A percentile compares a stretch with the other conserved stretches of the same genome.
Conservation (phyloP, 2,888 invertebrate species). For the Parascotia fuliginaria region DNA sequence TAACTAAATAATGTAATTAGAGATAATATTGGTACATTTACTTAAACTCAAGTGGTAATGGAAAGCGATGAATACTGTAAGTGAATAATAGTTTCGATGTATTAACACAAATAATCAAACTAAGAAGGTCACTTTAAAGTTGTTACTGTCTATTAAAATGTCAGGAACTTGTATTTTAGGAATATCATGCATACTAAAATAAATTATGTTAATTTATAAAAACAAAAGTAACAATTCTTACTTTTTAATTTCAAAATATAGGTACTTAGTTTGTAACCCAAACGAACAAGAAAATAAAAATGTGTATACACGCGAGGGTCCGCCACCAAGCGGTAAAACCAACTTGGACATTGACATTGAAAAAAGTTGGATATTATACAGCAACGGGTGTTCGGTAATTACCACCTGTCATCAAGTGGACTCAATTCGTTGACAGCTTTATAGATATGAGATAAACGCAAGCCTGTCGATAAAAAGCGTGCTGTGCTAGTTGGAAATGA, state of each 20-base stretch:
- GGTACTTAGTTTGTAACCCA: conserved; percentile 13
- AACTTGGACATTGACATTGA: conserved; percentile 63
- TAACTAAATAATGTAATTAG: conserved; percentile 40
- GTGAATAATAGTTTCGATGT: conserved; percentile 35
- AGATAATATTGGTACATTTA: conserved; percentile 38
- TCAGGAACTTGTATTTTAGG: too few species aligned
- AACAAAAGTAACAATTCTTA: conserved; percentile 12
- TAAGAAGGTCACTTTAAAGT: too few species aligned
- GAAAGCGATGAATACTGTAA: conserved; percentile 42
- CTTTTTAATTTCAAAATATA: conserved; percentile 15
- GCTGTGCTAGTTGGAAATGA: background rate
- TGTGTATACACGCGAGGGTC: conserved; percentile 28
- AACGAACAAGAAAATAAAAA: conserved; percentile 27
- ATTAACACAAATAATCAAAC: too few species aligned
- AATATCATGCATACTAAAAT: conserved; percentile 4
- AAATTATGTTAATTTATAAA: conserved; percentile 3
- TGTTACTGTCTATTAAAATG: too few species aligned
- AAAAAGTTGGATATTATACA: conserved; percentile 47
- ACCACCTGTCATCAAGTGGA: conserved; percentile 60
- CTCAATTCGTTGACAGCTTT: conserved; percentile 59
- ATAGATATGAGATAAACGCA: conserved; percentile 48
- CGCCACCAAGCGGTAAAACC: conserved; percentile 37
- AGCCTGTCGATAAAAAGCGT: background rate
- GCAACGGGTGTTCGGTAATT: conserved; percentile 67
- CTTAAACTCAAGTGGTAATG: conserved; percentile 33